phyloP scores from a whole-genome alignment of 2,113 vertebrate genomes.

The Leptobrachium ailaonicum region DNA sequence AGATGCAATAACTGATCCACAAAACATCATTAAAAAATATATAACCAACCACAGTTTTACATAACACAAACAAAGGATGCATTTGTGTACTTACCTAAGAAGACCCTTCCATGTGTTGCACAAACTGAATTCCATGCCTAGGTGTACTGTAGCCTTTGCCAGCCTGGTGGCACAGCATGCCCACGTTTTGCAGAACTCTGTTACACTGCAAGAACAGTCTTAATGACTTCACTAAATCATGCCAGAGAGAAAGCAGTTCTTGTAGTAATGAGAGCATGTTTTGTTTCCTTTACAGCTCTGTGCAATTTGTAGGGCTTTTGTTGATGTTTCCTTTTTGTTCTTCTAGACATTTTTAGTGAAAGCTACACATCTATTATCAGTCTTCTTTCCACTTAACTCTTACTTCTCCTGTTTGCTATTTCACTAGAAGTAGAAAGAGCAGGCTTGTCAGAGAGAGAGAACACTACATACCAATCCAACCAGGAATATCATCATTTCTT shows the following conservation, averaged over 20 bases:
- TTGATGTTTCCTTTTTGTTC: conserved; percentile 23
- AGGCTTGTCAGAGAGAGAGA: conserved; percentile 45
- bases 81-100: background rate
- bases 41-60: background rate
- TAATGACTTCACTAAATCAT: conserved; percentile 62
- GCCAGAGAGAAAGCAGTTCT: conserved; percentile 53
- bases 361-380: conserved; percentile 52
- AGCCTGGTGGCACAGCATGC: background rate
- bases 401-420: conserved; percentile 22
- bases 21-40: background rate
- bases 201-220: conserved; percentile 51
- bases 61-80: too few relatives aligned
- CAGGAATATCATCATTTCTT: conserved; percentile 60
- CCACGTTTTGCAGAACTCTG: background rate
- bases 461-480: conserved; percentile 51
- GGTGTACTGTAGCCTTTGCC: background rate
- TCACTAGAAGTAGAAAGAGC: conserved; percentile 39
- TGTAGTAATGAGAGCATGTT: conserved; percentile 43
- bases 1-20: background rate
- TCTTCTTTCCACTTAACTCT: conserved; percentile 56
- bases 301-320: conserved; percentile 52
- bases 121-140: conserved; percentile 10
- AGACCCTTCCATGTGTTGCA: conserved; percentile 19
- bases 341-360: conserved; percentile 51
- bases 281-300: conserved; percentile 57